Evolutionary conservation across 2,797 vertebrate genomes (phyloP), one percentile per base, ranked within the genome.

Genomic region (Anabas testudineus): DNA sequence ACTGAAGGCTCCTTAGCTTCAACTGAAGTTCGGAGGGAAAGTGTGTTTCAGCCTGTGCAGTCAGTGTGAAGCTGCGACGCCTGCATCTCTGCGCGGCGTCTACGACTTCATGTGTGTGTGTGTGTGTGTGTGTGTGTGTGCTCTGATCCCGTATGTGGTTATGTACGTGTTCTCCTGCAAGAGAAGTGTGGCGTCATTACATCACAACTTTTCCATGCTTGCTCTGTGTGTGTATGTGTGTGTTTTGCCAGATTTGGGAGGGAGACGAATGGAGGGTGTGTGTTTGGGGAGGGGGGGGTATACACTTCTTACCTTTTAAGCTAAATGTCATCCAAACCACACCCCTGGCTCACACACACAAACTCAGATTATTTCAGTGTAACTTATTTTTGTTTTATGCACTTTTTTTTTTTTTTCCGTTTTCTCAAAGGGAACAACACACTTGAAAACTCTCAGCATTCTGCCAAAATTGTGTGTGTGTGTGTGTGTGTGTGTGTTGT

Each of bases 231-330:
- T 86, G 66, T 82, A 72, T 81, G 75, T 87, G 71, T 84, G 47
- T 69, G 64, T 69, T 69, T 67, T 82, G 75, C 75, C 79, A 85
- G 68, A 67, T 76, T 67, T 48, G 36, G 46, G 45, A 68, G 71
- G 71, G 72, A 57, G 45, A 53, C 30, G 39, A n/a, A n/a, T n/a
- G n/a, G 4, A 73, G 30, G 30, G 7, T 32, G 9, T n/a, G n/a
- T n/a, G n/a, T n/a, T n/a, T n/a, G n/a, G n/a, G n/a, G n/a, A n/a
- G n/a, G n/a, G 37, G 61, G 71, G 82, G 85, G 67, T 59, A 84
- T 83, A 83, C 80, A 88, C 85, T 92, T 92, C 90, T 93, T 92
- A 93, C 93, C 91, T 90, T 93, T 91, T 81, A 83, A 85, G 75
- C 84, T 89, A 91, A 95, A 94, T 94, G 91, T 91, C 90, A 91